phyloP scores from a whole-genome alignment of 2,113 vertebrate species.

The Proteles cristata region DNA sequence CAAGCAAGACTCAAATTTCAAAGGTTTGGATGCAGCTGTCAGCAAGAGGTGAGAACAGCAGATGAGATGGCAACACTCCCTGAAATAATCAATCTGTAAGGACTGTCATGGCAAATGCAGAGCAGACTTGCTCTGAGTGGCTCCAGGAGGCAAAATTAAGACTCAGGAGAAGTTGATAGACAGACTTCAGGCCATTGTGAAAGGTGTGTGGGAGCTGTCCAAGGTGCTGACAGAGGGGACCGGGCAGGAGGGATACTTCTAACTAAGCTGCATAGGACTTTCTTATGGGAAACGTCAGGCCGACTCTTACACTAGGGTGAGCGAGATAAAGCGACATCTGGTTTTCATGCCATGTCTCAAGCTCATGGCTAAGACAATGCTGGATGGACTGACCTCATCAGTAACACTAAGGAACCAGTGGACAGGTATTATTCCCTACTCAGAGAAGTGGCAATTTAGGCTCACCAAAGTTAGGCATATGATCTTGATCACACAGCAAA shows the following conservation, averaged over 20 bases:
- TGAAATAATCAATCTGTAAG: conserved; percentile 23
- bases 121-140: background rate
- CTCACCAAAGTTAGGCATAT: background rate
- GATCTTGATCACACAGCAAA: background rate
- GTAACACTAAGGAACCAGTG: background rate
- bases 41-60: conserved; percentile 61
- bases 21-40: conserved; percentile 63
- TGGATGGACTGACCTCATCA: background rate
- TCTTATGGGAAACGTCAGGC: background rate
- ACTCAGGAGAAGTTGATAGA: background rate
- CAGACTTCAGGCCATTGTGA: background rate
- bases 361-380: background rate
- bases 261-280: background rate
- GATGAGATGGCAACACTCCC: conserved; percentile 35
- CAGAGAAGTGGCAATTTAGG: background rate
- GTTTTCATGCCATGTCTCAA: background rate
- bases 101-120: background rate
- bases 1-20: conserved; percentile 35
- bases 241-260: background rate
- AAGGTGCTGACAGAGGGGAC: background rate
- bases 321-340: background rate
- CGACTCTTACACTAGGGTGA: background rate
- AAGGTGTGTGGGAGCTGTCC: background rate
- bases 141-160: conserved; percentile 44
- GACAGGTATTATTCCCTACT: background rate